Evolutionary conservation across 2,888 invertebrate genomes (phyloP).

Genomic region (Oxytorus armatus): DNA sequence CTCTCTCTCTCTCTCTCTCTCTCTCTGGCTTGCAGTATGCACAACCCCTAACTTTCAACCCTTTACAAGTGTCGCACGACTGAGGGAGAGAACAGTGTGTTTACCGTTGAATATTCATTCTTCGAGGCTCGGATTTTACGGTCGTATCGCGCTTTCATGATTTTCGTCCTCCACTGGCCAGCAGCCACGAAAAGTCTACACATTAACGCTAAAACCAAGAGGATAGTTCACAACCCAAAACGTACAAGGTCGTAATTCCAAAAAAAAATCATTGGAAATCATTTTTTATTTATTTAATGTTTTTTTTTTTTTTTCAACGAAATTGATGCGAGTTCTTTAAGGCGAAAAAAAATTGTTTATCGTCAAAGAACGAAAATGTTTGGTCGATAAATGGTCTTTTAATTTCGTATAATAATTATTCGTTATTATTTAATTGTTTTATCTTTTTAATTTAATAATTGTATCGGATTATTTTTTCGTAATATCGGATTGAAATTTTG

Average conservation of each 20-base stretch:
- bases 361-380: neutral
- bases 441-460: too few species aligned
- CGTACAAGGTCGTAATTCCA: too few species aligned
- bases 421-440: too few species aligned
- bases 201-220: constrained; percentile 71
- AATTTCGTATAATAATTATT: too few species aligned
- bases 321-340: too few species aligned
- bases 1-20: constrained; percentile 39
- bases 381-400: neutral
- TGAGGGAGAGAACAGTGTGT: constrained; percentile 69
- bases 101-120: constrained; percentile 82
- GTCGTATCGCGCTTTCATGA: constrained; percentile 35
- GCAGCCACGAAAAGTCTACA: constrained; percentile 73
- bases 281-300: too few species aligned
- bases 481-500: too few species aligned
- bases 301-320: constrained; percentile 1
- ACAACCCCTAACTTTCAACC: constrained; percentile 67
- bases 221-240: constrained; percentile 12
- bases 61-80: constrained; percentile 70
- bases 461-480: too few species aligned
- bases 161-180: constrained; percentile 12
- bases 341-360: neutral
- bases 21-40: constrained; percentile 24
- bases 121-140: constrained; percentile 68
- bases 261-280: neutral